These are phyloP conservation scores for Rhinolophus sinicus DNA, from an alignment of 2,113 vertebrate species.

Conservation along the genomic window DNA sequence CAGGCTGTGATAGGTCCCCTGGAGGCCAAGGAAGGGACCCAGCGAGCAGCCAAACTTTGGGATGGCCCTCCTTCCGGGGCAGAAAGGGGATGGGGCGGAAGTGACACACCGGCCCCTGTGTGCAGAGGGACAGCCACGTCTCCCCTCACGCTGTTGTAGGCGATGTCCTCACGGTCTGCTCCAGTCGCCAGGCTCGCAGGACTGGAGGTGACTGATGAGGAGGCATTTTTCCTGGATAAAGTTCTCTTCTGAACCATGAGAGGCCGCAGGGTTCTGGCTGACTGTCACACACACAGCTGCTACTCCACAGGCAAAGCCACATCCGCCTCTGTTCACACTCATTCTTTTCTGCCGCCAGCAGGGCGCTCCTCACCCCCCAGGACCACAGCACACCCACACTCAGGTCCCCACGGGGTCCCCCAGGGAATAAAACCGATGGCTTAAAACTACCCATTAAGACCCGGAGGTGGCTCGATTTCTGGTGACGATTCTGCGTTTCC, in stretches of 20 bases:
- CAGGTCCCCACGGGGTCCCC: accelerated
- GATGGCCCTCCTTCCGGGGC: background rate
- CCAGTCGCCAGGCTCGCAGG: accelerated
- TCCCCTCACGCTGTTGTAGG: accelerated
- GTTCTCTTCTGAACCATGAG: background rate
- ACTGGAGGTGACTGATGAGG: accelerated
- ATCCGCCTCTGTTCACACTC: background rate
- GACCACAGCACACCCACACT: too few relatives aligned
- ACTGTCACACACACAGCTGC: accelerated
- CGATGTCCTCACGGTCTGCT: accelerated
- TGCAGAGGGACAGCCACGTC: background rate
- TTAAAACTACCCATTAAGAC: accelerated
- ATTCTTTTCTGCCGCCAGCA: accelerated
- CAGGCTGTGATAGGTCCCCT: background rate
- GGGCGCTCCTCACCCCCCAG: accelerated
- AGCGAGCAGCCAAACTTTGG: background rate
- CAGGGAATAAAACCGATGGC: background rate
- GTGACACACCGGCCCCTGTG: background rate
- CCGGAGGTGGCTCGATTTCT: accelerated
- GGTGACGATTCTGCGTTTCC: accelerated
- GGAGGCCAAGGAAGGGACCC: too few relatives aligned
- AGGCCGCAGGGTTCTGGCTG: accelerated
- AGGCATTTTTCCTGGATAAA: accelerated
- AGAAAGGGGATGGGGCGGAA: background rate
- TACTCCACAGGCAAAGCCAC: background rate